Percentiles rank a stretch among this genome's conserved stretches.
Evolutionary conservation across 2,888 invertebrate species (phyloP).

Genomic region (Nemotelus pantherinus): DNA sequence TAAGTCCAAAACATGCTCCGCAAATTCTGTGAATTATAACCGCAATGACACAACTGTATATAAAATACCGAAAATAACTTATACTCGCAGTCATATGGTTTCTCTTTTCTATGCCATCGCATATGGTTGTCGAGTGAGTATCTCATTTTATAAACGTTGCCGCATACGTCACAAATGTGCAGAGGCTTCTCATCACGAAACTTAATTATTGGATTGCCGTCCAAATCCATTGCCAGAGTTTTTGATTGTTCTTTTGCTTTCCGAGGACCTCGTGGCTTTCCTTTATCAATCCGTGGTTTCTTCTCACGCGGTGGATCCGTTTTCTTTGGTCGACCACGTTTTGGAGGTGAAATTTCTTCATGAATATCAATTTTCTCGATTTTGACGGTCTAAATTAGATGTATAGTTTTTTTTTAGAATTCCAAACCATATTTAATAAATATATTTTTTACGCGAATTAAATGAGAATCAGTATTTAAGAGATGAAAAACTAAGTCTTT

Average conservation of each 20-base stretch:
- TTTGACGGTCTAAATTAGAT: not conserved
- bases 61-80: slow-evolving; percentile 38
- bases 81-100: slow-evolving; percentile 63
- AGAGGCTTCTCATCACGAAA: slow-evolving; percentile 25
- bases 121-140: slow-evolving; percentile 38
- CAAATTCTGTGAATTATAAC: slow-evolving; percentile 57
- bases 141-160: slow-evolving; percentile 35
- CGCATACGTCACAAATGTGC: slow-evolving; percentile 36
- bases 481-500: too few relatives aligned
- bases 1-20: slow-evolving; percentile 60
- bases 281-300: not conserved
- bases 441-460: not conserved
- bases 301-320: slow-evolving; percentile 28
- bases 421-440: not conserved
- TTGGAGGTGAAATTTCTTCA: not conserved
- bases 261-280: slow-evolving; percentile 15
- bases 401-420: not conserved
- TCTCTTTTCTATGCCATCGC: slow-evolving; percentile 54
- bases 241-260: slow-evolving; percentile 17
- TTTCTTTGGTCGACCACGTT: slow-evolving; percentile 26
- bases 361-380: not conserved
- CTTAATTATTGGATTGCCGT: slow-evolving; percentile 35
- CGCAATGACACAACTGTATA: too few relatives aligned
- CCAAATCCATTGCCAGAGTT: slow-evolving; percentile 35
- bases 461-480: too few relatives aligned